phyloP scores from a whole-genome alignment of 2,888 invertebrate genomes.

The Agrotis clavis region DNA sequence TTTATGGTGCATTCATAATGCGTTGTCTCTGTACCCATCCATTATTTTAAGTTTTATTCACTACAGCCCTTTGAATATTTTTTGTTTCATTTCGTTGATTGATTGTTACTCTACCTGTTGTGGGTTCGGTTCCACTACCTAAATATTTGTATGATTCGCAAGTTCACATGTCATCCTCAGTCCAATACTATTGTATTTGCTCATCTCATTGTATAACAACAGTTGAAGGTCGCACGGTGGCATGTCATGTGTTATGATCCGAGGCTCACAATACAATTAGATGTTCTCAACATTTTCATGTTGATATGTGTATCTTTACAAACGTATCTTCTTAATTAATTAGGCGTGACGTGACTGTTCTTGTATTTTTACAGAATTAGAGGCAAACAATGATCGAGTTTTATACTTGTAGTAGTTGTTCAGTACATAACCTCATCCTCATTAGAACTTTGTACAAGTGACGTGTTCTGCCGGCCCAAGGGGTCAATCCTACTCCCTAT shows the following conservation, averaged over 20 bases:
- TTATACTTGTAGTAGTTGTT: not conserved
- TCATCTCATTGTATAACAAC: slow-evolving; percentile 1
- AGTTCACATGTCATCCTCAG: slow-evolving; percentile 1
- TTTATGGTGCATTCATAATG: too few relatives aligned
- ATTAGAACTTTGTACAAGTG: not conserved
- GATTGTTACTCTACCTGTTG: too few relatives aligned
- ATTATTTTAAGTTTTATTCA: not conserved
- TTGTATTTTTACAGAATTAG: not conserved
- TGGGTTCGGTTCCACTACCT: too few relatives aligned
- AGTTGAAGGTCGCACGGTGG: slow-evolving; percentile 30
- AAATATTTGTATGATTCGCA: not conserved
- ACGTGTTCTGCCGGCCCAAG: not conserved
- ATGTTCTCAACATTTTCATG: slow-evolving; percentile 17
- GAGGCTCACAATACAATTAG: slow-evolving; percentile 6
- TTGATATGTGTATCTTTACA: not conserved
- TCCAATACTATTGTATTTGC: slow-evolving; percentile 10
- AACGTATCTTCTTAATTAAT: not conserved
- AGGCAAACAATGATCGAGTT: not conserved
- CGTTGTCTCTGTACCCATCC: not conserved
- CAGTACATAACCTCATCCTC: not conserved
- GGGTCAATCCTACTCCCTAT: too few relatives aligned
- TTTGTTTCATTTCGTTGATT: too few relatives aligned
- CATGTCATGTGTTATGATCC: slow-evolving; percentile 11
- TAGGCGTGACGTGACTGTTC: not conserved
- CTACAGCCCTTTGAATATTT: too few relatives aligned